Conservation (phyloP, 1,140 invertebrate genomes). For the Heliconius melpomene region DNA sequence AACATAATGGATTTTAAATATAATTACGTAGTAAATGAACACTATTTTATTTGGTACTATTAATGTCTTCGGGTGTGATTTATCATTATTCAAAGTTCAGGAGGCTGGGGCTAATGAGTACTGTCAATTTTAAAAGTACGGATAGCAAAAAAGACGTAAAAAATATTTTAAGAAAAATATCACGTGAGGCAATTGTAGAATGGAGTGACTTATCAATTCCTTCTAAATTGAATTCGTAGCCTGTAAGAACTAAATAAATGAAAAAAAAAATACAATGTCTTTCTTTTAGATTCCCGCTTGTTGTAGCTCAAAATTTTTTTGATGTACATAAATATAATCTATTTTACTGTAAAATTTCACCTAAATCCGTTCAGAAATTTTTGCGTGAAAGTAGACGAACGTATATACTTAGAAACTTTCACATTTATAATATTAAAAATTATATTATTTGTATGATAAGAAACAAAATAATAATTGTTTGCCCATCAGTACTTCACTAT, state of each 20-base stretch:
- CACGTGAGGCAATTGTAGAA: not conserved
- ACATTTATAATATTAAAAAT: no score
- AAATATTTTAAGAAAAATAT: not conserved
- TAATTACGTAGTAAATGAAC: slow-evolving; percentile 1
- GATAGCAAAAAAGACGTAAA: slow-evolving; percentile 1
- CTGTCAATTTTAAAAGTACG: slow-evolving; percentile 19
- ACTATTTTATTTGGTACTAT: slow-evolving; percentile 10
- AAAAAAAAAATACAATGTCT: no score
- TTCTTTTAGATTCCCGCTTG: no score
- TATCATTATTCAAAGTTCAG: slow-evolving; percentile 30
- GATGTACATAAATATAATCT: no score
- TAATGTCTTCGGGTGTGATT: slow-evolving; percentile 15
- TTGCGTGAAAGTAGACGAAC: no score
- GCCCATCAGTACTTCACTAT: slow-evolving; percentile 18
- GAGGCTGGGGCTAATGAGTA: slow-evolving; percentile 19
- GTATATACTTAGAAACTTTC: no score
- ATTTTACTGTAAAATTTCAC: no score
- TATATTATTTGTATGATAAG: no score
- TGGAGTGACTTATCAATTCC: not conserved
- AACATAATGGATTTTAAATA: not conserved
- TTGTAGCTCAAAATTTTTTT: no score
- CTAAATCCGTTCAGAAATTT: no score
- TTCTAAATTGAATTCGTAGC: not conserved
- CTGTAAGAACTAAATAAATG: not conserved
- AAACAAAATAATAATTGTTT: not conserved